Base-by-base conservation (phyloP, 2,888 invertebrate genomes). In the Eretmocerus hayati region DNA sequence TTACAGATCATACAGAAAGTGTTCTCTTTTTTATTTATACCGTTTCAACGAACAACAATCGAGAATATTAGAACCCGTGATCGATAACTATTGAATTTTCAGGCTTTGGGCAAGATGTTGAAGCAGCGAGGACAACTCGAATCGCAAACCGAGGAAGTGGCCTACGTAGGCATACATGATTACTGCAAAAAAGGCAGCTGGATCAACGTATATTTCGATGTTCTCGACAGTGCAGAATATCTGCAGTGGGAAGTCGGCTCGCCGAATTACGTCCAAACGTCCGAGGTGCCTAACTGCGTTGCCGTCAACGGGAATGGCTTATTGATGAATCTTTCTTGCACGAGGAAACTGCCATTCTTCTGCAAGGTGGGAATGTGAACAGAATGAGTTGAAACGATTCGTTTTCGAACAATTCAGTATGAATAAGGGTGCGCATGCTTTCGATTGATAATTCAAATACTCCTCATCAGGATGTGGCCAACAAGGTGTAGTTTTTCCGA, bases 111-210 rank as follows among this genome's bases (percentile, higher is more conserved):
- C 18, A 26, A 52, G 5, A 9, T 46, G 19, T 15, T 52, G 5
- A 41, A 43, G 26, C 38, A 40, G 13, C 9, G n/a, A 38, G 19
- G n/a, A 11, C 2, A 8, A 26, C 16, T 15, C 6, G 3, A 8
- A 26, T 19, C 16, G 5, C 22, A 8, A 2, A 23, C 32, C 22
- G 22, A 21, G 9, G 20, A 3, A 3, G 15, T 33, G 5, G 49
- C 52, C 9, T 49, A 46, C 26, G 16, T 52, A 3, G 52, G 48
- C 6, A 19, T 45, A 18, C 44, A 51, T 31, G 51, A 51, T 26
- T 43, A 51, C 15, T 35, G 26, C 9, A 37, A 38, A 20, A 23
- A n/a, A 18, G 45, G 42, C 13, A 33, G 21, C 18, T 48, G 47
- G 51, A 45, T 51, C 11, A 38, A 36, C n/a, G 37, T 52, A 20